These are phyloP conservation scores for Eupsilia transversa DNA, from an alignment of 2,888 invertebrate species.

Conservation along the genomic window DNA sequence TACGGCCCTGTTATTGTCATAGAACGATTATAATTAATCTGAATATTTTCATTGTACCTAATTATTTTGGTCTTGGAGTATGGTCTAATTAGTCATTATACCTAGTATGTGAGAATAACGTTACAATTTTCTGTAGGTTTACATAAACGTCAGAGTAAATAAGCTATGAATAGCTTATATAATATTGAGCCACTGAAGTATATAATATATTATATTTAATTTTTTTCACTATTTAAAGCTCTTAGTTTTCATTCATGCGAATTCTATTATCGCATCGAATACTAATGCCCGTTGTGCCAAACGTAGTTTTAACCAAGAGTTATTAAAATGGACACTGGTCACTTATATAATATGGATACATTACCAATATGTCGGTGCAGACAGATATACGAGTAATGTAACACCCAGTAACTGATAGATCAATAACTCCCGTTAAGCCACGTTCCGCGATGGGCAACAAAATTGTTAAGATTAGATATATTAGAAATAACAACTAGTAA, in stretches of 20 bases:
- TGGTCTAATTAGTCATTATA: constrained; percentile 75
- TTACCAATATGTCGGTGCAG: constrained; percentile 16
- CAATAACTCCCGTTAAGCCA: constrained; percentile 61
- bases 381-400: constrained; percentile 26
- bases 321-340: constrained; percentile 39
- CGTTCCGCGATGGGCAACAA: constrained; percentile 73
- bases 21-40: constrained; percentile 67
- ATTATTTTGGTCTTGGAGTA: constrained; percentile 83
- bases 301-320: constrained; percentile 62
- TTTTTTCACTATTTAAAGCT: constrained; percentile 90
- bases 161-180: constrained; percentile 89
- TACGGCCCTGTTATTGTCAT: constrained; percentile 75
- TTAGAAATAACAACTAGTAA: constrained; percentile 84
- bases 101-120: constrained; percentile 72
- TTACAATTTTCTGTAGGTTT: constrained; percentile 80
- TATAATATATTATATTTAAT: constrained; percentile 88
- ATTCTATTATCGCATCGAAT: constrained; percentile 83
- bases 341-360: constrained; percentile 15
- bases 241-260: constrained; percentile 89
- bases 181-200: constrained; percentile 89
- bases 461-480: constrained; percentile 76
- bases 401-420: constrained; percentile 25
- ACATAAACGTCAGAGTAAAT: constrained; percentile 84
- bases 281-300: constrained; percentile 77
- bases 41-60: constrained; percentile 64